Conservation (phyloP, 35 echinoderm and acorn worm species). For the Amphiura filiformis region DNA sequence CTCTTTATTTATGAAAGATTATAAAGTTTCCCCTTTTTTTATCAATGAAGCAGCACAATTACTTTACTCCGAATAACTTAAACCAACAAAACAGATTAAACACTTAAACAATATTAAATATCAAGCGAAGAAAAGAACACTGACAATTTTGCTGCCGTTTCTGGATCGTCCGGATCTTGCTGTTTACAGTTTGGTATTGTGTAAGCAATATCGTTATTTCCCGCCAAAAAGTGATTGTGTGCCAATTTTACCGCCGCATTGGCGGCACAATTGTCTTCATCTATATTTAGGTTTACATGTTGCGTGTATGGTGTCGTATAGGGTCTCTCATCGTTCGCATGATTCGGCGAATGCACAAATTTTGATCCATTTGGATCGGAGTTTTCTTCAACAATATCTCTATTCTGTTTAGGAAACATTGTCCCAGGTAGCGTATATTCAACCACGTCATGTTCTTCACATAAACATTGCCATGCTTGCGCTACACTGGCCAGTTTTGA, state of each 20-base stretch:
- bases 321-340: neutral
- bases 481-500: too few species aligned
- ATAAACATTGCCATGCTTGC: too few species aligned
- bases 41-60: too few species aligned
- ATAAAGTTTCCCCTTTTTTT: too few species aligned
- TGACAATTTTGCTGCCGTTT: neutral
- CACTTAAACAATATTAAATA: too few species aligned
- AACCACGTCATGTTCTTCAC: neutral
- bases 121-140: neutral
- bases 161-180: neutral
- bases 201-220: neutral
- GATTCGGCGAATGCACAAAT: neutral
- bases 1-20: too few species aligned
- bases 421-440: neutral
- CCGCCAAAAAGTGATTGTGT: neutral
- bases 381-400: too few species aligned
- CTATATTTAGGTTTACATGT: neutral
- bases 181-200: neutral
- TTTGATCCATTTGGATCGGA: too few species aligned
- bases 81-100: too few species aligned
- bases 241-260: neutral
- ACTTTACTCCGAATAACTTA: too few species aligned
- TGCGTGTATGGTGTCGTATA: too few species aligned
- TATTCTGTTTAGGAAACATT: too few species aligned
- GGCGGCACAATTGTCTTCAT: neutral